Evolutionary conservation across 2,113 vertebrate genomes (phyloP).

Genomic region (Nymphicus hollandicus): DNA sequence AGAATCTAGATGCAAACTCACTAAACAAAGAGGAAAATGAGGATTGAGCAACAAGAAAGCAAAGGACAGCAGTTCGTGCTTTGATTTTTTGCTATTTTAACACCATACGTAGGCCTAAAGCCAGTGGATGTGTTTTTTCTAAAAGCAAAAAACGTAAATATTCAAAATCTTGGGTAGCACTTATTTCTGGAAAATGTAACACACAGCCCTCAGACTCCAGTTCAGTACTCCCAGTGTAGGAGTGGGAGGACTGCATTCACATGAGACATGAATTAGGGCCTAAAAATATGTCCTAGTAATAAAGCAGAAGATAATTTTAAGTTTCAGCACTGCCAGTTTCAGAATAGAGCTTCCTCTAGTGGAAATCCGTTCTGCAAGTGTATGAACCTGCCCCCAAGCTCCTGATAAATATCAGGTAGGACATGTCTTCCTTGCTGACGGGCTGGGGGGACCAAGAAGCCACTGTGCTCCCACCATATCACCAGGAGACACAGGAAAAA

Average conservation of each 20-base stretch:
- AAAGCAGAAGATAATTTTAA: constrained; percentile 20
- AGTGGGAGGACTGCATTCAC: not conserved
- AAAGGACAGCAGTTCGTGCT: not conserved
- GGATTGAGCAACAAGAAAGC: not conserved
- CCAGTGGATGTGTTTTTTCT: not conserved
- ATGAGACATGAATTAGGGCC: constrained; percentile 32
- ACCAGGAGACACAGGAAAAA: not conserved
- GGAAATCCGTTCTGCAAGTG: not conserved
- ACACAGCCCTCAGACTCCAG: not conserved
- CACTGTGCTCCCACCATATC: too few relatives aligned
- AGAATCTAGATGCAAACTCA: not conserved
- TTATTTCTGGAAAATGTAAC: constrained; percentile 27
- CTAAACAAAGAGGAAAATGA: not conserved
- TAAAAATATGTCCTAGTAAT: constrained; percentile 48
- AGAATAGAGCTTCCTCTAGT: not conserved
- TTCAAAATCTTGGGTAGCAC: not conserved
- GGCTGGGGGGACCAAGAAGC: not conserved
- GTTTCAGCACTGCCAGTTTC: not conserved
- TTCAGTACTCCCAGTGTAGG: not conserved
- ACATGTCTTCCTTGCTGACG: not conserved
- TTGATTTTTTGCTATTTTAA: not conserved
- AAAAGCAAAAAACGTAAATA: not conserved
- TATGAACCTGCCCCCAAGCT: not conserved
- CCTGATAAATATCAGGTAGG: not conserved
- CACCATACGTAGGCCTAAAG: not conserved